phyloP scores from a whole-genome alignment of 2,113 vertebrate species.

The Tetrao urogallus region DNA sequence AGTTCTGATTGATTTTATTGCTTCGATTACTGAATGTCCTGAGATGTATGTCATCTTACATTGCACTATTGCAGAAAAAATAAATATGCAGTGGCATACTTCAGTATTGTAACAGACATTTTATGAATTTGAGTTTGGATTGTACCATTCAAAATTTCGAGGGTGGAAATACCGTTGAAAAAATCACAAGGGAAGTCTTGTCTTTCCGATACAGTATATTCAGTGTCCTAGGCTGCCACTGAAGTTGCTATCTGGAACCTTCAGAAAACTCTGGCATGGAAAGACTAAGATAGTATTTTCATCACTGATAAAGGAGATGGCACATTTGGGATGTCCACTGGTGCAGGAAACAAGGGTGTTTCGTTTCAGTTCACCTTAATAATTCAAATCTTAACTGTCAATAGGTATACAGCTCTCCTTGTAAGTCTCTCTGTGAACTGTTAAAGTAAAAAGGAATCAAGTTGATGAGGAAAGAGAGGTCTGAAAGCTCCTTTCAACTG shows the following conservation, averaged over 20 bases:
- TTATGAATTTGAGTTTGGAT: background rate
- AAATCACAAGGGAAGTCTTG: background rate
- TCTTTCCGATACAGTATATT: background rate
- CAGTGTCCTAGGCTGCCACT: slow-evolving; percentile 11
- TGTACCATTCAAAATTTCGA: background rate
- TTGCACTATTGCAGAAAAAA: background rate
- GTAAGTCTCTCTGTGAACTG: background rate
- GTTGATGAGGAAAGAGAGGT: background rate
- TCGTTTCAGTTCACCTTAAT: slow-evolving; percentile 45
- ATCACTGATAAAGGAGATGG: slow-evolving; percentile 30
- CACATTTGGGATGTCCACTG: slow-evolving; percentile 44
- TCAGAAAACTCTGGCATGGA: slow-evolving; percentile 13
- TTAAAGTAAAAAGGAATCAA: slow-evolving; percentile 35
- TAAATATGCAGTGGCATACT: background rate
- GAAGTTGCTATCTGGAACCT: background rate
- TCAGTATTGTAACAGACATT: background rate
- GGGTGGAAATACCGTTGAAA: background rate
- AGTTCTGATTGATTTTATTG: background rate
- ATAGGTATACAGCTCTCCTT: slow-evolving; percentile 25
- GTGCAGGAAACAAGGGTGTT: slow-evolving; percentile 56
- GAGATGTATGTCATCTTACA: background rate
- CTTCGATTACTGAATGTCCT: background rate
- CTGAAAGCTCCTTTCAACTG: slow-evolving; percentile 41
- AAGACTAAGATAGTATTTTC: slow-evolving; percentile 8
- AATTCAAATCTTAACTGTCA: slow-evolving; percentile 47